These are phyloP conservation scores for Corythucha ciliata DNA, from an alignment of 2,888 invertebrate species.

Conservation along the genomic window DNA sequence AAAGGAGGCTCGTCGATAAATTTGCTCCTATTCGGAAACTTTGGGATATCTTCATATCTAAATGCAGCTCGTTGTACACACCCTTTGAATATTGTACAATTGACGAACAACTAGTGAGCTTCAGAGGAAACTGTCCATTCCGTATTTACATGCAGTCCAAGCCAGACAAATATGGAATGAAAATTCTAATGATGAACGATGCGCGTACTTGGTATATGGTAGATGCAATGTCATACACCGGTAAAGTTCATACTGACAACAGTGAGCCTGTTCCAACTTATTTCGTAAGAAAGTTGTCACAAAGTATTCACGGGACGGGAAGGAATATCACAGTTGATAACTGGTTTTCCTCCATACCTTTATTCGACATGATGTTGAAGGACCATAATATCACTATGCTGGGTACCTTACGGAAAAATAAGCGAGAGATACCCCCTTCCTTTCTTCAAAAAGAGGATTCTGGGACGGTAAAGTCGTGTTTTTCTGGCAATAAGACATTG, in stretches of 20 bases:
- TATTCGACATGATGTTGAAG: slow-evolving; percentile 29
- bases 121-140: slow-evolving; percentile 26
- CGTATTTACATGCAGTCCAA: slow-evolving; percentile 5
- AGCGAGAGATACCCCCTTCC: slow-evolving; percentile 36
- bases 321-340: slow-evolving; percentile 30
- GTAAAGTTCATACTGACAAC: too few relatives aligned
- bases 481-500: slow-evolving; percentile 34
- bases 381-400: slow-evolving; percentile 30
- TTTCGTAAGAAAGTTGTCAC: slow-evolving; percentile 27
- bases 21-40: slow-evolving; percentile 28
- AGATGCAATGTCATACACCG: slow-evolving; percentile 27
- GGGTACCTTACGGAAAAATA: slow-evolving; percentile 33
- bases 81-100: slow-evolving; percentile 23
- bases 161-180: slow-evolving; percentile 12
- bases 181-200: slow-evolving; percentile 23
- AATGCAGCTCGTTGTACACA: slow-evolving; percentile 24
- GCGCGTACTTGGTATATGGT: slow-evolving; percentile 27
- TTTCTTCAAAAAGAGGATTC: slow-evolving; percentile 34
- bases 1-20: slow-evolving; percentile 23
- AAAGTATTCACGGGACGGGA: slow-evolving; percentile 23
- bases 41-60: slow-evolving; percentile 26
- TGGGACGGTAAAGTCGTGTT: slow-evolving; percentile 35
- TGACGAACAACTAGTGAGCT: slow-evolving; percentile 26
- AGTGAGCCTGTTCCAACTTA: slow-evolving; percentile 21
- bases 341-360: slow-evolving; percentile 21